phyloP scores from a whole-genome alignment of 2,888 invertebrate genomes.

The Andrena trimmerana region DNA sequence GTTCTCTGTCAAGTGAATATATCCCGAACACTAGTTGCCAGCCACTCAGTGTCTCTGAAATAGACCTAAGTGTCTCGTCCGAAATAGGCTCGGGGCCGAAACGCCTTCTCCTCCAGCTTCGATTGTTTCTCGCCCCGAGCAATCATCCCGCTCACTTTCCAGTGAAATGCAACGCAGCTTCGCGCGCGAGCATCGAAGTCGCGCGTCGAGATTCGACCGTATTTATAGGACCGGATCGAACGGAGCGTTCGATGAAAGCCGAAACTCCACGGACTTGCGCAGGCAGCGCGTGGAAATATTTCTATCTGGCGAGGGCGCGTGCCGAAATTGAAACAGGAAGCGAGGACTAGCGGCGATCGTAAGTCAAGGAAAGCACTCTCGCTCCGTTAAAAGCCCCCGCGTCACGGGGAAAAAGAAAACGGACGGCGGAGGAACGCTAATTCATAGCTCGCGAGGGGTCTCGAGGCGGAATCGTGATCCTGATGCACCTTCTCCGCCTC shows the following conservation, averaged over 20 bases:
- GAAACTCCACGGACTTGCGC: neutral
- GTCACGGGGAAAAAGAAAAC: conserved; percentile 56
- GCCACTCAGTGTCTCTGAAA: conserved; percentile 4
- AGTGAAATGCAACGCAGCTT: too few relatives aligned
- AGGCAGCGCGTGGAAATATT: neutral
- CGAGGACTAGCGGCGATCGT: conserved; percentile 74
- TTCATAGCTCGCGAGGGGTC: conserved; percentile 65
- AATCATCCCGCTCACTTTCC: neutral
- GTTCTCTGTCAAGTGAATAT: conserved; percentile 3
- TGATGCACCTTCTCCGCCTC: conserved; percentile 34
- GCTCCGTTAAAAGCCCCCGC: conserved; percentile 71
- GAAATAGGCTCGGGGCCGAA: neutral
- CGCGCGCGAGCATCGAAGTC: neutral
- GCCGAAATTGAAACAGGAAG: conserved; percentile 76
- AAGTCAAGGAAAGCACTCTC: conserved; percentile 77
- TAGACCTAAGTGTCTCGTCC: conserved; percentile 5
- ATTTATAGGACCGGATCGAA: neutral
- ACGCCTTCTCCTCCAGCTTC: neutral
- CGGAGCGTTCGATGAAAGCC: neutral
- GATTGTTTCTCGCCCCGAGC: neutral
- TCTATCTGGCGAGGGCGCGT: conserved; percentile 32
- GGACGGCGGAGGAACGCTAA: conserved; percentile 53
- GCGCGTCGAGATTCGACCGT: neutral
- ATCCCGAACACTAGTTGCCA: neutral
- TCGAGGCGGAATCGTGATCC: conserved; percentile 59